These are phyloP conservation scores for Sinocyclocheilus anophthalmus DNA, from an alignment of 2,113 vertebrate genomes.

Conservation along the genomic window DNA sequence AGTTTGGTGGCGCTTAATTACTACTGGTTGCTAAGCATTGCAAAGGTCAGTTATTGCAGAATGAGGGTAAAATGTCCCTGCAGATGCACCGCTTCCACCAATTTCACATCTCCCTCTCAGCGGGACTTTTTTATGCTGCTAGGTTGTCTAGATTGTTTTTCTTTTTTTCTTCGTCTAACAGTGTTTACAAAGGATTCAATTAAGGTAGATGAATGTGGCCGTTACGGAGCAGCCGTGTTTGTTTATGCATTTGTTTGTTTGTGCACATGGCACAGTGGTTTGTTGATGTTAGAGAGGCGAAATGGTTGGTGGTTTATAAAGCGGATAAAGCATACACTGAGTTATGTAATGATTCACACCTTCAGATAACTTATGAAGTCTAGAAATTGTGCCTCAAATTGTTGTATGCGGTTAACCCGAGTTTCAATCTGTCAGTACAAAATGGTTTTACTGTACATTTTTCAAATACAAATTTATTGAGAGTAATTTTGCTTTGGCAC, in stretches of 20 bases:
- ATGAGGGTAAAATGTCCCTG: slow-evolving; percentile 76
- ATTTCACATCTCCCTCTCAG: slow-evolving; percentile 84
- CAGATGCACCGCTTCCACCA: slow-evolving; percentile 71
- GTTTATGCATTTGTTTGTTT: slow-evolving; percentile 41
- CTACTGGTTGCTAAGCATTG: slow-evolving; percentile 90
- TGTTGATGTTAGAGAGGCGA: background rate
- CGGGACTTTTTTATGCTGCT: slow-evolving; percentile 81
- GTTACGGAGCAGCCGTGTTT: slow-evolving; percentile 73
- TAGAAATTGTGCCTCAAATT: background rate
- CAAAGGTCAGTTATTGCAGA: slow-evolving; percentile 97
- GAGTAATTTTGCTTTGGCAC: too few relatives aligned
- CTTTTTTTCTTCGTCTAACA: slow-evolving; percentile 71
- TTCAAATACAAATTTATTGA: too few relatives aligned
- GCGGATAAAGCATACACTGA: background rate
- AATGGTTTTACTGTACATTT: too few relatives aligned
- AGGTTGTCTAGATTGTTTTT: slow-evolving; percentile 67
- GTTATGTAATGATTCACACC: slow-evolving; percentile 46
- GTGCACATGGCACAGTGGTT: slow-evolving; percentile 31
- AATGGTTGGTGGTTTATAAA: background rate
- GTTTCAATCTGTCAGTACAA: background rate
- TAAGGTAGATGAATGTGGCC: slow-evolving; percentile 88
- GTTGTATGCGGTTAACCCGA: background rate
- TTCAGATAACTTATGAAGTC: background rate
- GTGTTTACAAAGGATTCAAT: slow-evolving; percentile 92
- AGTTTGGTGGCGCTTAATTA: slow-evolving; percentile 92